Evolutionary conservation across 2,888 invertebrate genomes (phyloP), one percentile per base, ranked within the genome.

Genomic region (Drosophila kuntzei): DNA sequence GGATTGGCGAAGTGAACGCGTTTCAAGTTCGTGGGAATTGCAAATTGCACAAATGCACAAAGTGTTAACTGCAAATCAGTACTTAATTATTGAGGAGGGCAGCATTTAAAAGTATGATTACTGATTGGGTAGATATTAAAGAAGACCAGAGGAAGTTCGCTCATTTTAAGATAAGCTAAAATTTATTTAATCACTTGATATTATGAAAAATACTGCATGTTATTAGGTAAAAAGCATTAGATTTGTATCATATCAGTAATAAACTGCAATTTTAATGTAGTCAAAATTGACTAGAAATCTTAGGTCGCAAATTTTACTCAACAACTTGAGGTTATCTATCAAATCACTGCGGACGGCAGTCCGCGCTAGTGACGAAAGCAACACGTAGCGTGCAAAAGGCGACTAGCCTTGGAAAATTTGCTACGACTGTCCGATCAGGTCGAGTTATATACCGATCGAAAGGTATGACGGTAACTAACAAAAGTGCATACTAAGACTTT

Each of bases 11-110:
- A 61, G 55, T 46, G 74, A 47, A 53, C 59, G 57, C 50, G 46
- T 55, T 69, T 64, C 49, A 39, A 20, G 27, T 61, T 69, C 87
- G 82, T 87, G 81, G 88, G 88, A 62, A 39, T 36, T 12, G 49
- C 54, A 12, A 68, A 54, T 54, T 36, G 29, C 50, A 16, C 12
- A 50, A 27, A 49, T 37, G 44, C 34, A 44, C 22, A 27, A 47
- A 36, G 34, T 44, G 44, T 34, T 36, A 49, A 51, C 12, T 59
- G 41, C 53, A 51, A 37, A 51, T 37, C 12, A 18, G 32, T 29
- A 20, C 32, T 49, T 32, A 16, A n/a, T 34, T 34, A 49, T 32
- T 34, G 34, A n/a, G 14, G 4, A 20, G 47, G 25, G 5, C n/a
- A 25, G 22, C 44, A 44, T 44, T 44, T 8, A 25, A 16, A 16